Percentiles rank a stretch among this genome's conserved stretches.
These are phyloP conservation scores for Rhinopithecus roxellana DNA, from an alignment of 2,113 vertebrate species.

Conservation along the genomic window DNA sequence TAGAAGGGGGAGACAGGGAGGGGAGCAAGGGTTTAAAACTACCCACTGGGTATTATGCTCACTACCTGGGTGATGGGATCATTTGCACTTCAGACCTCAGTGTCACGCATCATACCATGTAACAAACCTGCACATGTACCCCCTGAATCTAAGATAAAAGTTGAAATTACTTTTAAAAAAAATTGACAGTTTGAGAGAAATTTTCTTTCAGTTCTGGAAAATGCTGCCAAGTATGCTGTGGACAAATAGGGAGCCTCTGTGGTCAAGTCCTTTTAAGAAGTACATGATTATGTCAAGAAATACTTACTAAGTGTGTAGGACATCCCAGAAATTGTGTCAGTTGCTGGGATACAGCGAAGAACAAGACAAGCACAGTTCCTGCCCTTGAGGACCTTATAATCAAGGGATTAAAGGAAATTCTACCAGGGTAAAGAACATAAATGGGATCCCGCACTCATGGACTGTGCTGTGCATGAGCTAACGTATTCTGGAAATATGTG, in stretches of 20 bases:
- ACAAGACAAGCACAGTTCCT: background rate
- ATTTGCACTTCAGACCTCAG: too few relatives aligned
- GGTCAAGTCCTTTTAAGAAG: background rate
- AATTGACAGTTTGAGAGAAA: background rate
- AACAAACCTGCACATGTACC: too few relatives aligned
- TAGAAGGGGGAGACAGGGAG: too few relatives aligned
- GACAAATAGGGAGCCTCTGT: background rate
- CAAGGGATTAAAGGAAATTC: background rate
- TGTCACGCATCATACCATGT: too few relatives aligned
- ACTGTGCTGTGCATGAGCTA: rapidly evolving
- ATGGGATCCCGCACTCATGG: background rate
- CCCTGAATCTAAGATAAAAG: too few relatives aligned
- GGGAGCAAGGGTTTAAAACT: too few relatives aligned
- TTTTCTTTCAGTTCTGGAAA: background rate
- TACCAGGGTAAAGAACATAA: background rate
- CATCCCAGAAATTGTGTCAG: background rate
- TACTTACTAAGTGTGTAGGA: background rate
- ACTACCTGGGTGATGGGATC: too few relatives aligned
- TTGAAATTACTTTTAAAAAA: too few relatives aligned
- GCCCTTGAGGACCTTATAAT: background rate
- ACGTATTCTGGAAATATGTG: background rate
- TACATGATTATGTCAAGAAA: background rate
- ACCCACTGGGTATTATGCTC: too few relatives aligned
- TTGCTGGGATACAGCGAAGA: background rate
- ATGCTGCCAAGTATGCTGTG: background rate